These are phyloP conservation scores for Betta splendens DNA, from an alignment of 2,797 vertebrate species.

Conservation along the genomic window DNA sequence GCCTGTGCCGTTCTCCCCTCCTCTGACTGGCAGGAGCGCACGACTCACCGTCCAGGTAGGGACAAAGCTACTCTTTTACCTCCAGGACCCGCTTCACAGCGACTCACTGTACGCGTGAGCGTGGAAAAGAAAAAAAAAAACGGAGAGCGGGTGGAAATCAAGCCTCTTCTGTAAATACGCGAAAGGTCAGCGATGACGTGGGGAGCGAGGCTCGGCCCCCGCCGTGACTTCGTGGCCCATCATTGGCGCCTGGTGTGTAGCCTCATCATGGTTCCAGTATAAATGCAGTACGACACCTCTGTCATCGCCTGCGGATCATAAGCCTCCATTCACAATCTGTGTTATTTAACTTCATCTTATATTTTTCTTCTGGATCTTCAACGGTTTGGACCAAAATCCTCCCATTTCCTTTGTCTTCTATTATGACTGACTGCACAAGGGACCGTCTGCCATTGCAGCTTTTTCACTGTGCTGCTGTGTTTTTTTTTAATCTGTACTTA, in stretches of 20 bases:
- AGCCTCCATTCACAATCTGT: conserved; percentile 52
- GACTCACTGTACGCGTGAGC: conserved; percentile 74
- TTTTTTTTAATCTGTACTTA: conserved; percentile 31
- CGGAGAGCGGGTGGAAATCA: conserved; percentile 77
- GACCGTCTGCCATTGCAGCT: conserved; percentile 51
- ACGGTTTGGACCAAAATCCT: conserved; percentile 38
- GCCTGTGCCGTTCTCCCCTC: conserved; percentile 66
- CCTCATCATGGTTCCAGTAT: conserved; percentile 60
- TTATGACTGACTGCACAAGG: conserved; percentile 69
- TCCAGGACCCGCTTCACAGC: conserved; percentile 65
- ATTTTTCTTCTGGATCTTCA: conserved; percentile 38
- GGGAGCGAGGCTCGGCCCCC: conserved; percentile 58
- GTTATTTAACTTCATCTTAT: conserved; percentile 28
- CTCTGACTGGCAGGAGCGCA: conserved; percentile 70
- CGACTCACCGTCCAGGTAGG: conserved; percentile 67
- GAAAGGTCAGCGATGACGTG: conserved; percentile 80
- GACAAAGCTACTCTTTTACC: conserved; percentile 82
- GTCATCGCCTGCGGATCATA: too few species aligned
- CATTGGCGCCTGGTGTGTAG: conserved; percentile 60
- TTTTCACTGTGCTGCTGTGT: conserved; percentile 20
- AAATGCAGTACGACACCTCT: conserved; percentile 52
- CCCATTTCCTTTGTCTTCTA: conserved; percentile 54
- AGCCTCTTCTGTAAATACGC: conserved; percentile 79
- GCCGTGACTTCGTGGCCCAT: conserved; percentile 62
- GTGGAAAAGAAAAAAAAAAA: conserved; percentile 80